Evolutionary conservation across 35 echinoderm and acorn worm genomes (phyloP).

Genomic region (Lytechinus pictus): DNA sequence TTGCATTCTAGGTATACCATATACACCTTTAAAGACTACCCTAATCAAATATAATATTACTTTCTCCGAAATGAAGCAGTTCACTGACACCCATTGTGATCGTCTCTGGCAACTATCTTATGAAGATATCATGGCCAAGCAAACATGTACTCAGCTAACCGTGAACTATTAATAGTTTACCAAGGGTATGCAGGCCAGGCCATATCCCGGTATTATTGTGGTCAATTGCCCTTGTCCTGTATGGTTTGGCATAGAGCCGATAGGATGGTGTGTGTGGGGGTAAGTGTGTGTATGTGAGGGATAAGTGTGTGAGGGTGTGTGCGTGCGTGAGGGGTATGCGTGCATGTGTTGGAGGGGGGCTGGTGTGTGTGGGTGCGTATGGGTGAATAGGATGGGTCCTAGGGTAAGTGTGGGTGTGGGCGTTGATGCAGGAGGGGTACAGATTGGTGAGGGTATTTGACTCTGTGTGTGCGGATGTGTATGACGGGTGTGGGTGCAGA

Average conservation of each 20-base stretch:
- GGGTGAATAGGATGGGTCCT: no score
- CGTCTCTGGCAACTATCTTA: not conserved
- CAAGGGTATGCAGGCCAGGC: not conserved
- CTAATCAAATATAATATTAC: no score
- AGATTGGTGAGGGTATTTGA: no score
- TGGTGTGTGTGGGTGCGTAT: no score
- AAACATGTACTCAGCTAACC: not conserved
- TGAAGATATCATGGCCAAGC: not conserved
- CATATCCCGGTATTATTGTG: not conserved
- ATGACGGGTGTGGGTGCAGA: no score
- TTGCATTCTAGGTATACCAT: no score
- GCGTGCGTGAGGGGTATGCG: not conserved
- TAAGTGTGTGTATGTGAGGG: not conserved
- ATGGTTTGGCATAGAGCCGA: not conserved
- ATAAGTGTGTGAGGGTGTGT: not conserved
- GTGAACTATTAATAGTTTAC: not conserved
- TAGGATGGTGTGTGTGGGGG: not conserved
- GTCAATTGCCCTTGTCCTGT: not conserved
- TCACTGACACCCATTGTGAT: not conserved
- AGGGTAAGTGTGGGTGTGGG: no score
- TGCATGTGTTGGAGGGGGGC: no score
- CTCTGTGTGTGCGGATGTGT: no score
- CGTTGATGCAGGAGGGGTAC: no score
- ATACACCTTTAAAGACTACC: no score
- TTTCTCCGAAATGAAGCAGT: not conserved